A percentile compares a stretch with the other conserved stretches of the same genome.
phyloP scores from a whole-genome alignment of 2,888 invertebrate species.

The Agapostemon virescens region DNA sequence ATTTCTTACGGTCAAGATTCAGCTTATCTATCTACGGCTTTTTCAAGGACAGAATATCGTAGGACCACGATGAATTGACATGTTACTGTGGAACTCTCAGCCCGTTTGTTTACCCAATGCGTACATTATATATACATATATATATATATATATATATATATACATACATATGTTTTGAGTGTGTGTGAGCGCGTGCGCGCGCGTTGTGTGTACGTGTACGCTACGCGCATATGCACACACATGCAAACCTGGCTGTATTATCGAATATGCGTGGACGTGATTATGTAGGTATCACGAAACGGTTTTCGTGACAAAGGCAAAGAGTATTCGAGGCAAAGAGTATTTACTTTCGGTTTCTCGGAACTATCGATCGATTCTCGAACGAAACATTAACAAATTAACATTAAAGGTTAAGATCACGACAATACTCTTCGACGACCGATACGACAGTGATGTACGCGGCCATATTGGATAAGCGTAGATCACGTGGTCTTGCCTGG shows the following conservation, averaged over 20 bases:
- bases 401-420: conserved; percentile 29
- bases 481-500: conserved; percentile 59
- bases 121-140: conserved; percentile 16
- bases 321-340: neutral
- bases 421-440: conserved; percentile 50
- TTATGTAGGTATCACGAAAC: conserved; percentile 29
- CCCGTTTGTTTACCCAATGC: conserved; percentile 48
- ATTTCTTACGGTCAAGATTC: neutral
- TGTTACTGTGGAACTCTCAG: conserved; percentile 1
- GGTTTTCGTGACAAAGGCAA: conserved; percentile 1
- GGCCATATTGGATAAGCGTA: conserved; percentile 63
- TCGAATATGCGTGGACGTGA: conserved; percentile 29
- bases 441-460: conserved; percentile 46
- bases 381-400: conserved; percentile 33
- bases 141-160: too few species aligned
- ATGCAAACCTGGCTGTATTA: conserved; percentile 5
- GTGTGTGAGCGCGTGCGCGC: too few species aligned
- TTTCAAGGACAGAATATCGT: neutral
- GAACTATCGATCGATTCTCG: conserved; percentile 20
- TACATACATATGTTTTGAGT: too few species aligned
- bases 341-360: conserved; percentile 5
- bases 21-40: neutral
- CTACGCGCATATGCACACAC: conserved; percentile 27
- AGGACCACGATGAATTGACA: conserved; percentile 30
- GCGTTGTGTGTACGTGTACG: conserved; percentile 11